phyloP scores from a whole-genome alignment of 2,888 invertebrate species.

The Netelia inedita region DNA sequence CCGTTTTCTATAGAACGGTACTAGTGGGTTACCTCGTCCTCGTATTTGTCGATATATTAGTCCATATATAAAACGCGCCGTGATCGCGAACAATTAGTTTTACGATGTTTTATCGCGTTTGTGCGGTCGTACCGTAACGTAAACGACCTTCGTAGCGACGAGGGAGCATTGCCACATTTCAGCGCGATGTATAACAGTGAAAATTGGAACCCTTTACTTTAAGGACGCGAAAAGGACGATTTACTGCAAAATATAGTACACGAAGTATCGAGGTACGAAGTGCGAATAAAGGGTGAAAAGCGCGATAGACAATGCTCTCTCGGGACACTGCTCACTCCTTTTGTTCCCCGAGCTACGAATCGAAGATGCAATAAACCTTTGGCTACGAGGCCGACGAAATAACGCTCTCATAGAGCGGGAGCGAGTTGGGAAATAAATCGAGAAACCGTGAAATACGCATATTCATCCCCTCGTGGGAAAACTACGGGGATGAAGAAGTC shows the following conservation, averaged over 20 bases:
- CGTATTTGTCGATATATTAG: conserved; percentile 24
- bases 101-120: conserved; percentile 60
- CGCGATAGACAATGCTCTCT: conserved; percentile 24
- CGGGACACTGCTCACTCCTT: conserved; percentile 33
- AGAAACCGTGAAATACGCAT: conserved; percentile 60
- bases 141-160: background rate
- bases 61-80: conserved; percentile 24
- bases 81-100: conserved; percentile 38
- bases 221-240: conserved; percentile 42
- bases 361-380: conserved; percentile 56
- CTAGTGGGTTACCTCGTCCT: background rate
- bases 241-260: conserved; percentile 56
- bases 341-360: conserved; percentile 47
- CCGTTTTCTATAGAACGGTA: background rate
- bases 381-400: conserved; percentile 2
- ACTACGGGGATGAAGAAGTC: conserved; percentile 30
- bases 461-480: conserved; percentile 50
- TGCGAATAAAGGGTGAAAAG: background rate
- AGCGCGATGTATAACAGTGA: background rate
- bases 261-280: background rate
- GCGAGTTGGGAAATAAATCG: conserved; percentile 20
- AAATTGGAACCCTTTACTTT: conserved; percentile 58
- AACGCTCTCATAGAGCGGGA: conserved; percentile 1
- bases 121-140: conserved; percentile 4
- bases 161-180: conserved; percentile 14